Evolutionary conservation across 2,888 invertebrate species (phyloP), one percentile per base, ranked within the genome.

Genomic region (Metellina segmentata): DNA sequence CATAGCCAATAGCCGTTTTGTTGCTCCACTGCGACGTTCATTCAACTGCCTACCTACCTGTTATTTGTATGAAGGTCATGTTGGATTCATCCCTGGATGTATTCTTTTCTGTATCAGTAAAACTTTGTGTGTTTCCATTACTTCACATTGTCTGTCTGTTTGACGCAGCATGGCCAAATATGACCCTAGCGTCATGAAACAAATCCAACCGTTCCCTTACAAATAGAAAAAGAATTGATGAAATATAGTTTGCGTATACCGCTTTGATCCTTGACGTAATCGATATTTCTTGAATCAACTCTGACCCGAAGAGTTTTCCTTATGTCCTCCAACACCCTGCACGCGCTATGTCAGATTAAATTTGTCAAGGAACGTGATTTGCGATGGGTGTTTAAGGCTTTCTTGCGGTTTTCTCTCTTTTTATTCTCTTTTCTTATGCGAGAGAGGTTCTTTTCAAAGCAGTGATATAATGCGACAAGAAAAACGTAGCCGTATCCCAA

Each of bases 291-390:
- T 16, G n/a, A 61, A 34, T 75, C 74, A 81, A 74, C 81, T 75
- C 49, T 88, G 88, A 88, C 88, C 81, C 7, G 20, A 6, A n/a
- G 7, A n/a, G 20, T 72, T 61, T 74, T 69, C 61, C 53, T 16
- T 34, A 61, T 49, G 16, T 53, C n/a, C 61, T 75, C 81, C 49
- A 52, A 16, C 49, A 74, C 13, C 88, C 81, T 53, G 16, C 48
- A 48, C 74, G 75, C 34, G 75, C 74, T 53, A 11, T 52, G 52
- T 51, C 16, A 81, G 88, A 88, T 88, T 81, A 81, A 79, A 88
- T 88, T 81, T 88, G 79, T 75, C 88, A 81, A 52, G 53, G 49
- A 74, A 19, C 51, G 48, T 79, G 88, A 88, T 88, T 88, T 88
- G 88, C 81, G 72, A 20, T 72, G 74, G 74, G 81, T 81, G 52